These are phyloP conservation scores for Agonopterix alstromeriana DNA, from an alignment of 2,888 invertebrate genomes.

Conservation along the genomic window DNA sequence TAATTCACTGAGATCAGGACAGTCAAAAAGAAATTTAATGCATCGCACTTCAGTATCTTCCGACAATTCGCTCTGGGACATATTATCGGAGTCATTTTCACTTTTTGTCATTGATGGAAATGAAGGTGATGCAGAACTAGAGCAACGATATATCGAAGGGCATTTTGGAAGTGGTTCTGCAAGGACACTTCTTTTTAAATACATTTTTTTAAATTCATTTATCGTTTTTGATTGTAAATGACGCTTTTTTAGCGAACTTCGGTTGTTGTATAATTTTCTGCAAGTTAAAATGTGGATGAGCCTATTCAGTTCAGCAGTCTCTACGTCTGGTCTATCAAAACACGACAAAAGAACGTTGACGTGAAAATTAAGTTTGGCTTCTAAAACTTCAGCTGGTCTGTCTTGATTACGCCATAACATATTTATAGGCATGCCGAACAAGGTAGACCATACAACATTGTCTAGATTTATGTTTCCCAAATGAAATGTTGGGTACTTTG, in stretches of 20 bases:
- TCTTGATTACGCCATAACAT: conserved; percentile 42
- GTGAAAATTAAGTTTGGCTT: conserved; percentile 60
- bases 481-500: conserved; percentile 53
- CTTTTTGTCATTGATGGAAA: conserved; percentile 42
- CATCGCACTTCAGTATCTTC: conserved; percentile 28
- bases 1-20: conserved; percentile 61
- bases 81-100: conserved; percentile 23
- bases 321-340: conserved; percentile 54
- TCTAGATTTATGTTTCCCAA: conserved; percentile 53
- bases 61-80: conserved; percentile 7
- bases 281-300: conserved; percentile 55
- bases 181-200: conserved; percentile 55
- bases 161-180: conserved; percentile 47
- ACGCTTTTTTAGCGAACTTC: conserved; percentile 50
- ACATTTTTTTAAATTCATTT: conserved; percentile 53
- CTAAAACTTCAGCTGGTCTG: conserved; percentile 31
- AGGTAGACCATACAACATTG: conserved; percentile 38
- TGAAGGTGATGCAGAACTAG: conserved; percentile 26
- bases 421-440: conserved; percentile 50
- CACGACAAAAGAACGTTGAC: conserved; percentile 55
- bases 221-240: conserved; percentile 37
- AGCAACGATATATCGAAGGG: conserved; percentile 21
- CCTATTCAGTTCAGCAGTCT: conserved; percentile 51
- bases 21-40: conserved; percentile 51
- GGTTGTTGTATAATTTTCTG: conserved; percentile 57